Evolutionary conservation across 2,797 vertebrate genomes (phyloP).

Genomic region (Leptatherina wallacei): DNA sequence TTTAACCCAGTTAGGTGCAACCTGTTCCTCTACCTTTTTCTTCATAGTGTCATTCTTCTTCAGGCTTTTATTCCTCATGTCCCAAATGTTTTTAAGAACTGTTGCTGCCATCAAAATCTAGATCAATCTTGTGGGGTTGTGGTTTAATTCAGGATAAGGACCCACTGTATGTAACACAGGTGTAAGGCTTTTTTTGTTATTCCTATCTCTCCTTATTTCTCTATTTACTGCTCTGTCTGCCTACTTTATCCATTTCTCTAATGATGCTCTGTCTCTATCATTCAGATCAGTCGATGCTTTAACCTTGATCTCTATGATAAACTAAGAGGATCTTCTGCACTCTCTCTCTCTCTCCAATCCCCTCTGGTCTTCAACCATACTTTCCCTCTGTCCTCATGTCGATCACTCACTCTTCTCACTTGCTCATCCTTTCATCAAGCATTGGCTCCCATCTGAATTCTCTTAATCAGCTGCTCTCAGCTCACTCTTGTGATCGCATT

Average conservation of each 20-base stretch:
- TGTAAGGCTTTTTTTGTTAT: constrained; percentile 46
- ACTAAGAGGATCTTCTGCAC: constrained; percentile 58
- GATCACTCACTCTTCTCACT: constrained; percentile 64
- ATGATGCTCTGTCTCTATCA: constrained; percentile 65
- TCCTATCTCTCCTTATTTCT: constrained; percentile 41
- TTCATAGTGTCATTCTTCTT: background rate
- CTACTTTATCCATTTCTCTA: constrained; percentile 51
- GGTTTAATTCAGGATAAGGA: constrained; percentile 18
- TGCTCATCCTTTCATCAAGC: constrained; percentile 74
- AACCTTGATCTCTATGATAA: constrained; percentile 78
- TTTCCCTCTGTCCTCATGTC: constrained; percentile 49
- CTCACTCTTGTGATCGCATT: constrained; percentile 74
- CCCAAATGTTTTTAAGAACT: background rate
- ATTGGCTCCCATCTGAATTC: constrained; percentile 75
- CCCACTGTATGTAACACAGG: constrained; percentile 27
- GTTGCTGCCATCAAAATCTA: background rate
- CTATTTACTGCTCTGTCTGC: constrained; percentile 38
- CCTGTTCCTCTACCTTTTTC: too few species aligned
- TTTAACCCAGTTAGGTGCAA: too few species aligned
- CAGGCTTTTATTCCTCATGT: background rate
- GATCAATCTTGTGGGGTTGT: background rate
- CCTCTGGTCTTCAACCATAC: constrained; percentile 65
- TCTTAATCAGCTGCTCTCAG: constrained; percentile 79
- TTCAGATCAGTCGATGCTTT: constrained; percentile 71
- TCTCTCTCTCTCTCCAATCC: constrained; percentile 52